Base-by-base conservation (phyloP, 2,797 vertebrate genomes). In the Balearica regulorum region DNA sequence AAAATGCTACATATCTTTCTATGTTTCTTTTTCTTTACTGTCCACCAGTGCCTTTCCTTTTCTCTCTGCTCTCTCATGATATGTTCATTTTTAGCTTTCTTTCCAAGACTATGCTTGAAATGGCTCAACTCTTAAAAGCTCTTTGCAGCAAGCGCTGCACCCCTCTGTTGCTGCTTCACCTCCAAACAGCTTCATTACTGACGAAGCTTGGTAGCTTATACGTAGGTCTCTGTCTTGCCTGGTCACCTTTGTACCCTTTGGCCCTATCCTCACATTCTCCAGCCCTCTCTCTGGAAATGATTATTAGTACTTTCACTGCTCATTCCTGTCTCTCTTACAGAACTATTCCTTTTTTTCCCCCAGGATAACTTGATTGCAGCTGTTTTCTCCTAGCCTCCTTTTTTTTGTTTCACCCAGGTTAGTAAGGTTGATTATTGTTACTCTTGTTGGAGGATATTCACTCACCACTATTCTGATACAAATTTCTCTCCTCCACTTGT, bases 321-420 rank as follows among this genome's bases (percentile, higher is more conserved):
- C 5, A 24, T 43, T 2, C 18, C 11, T 26, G 13, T 11, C 18
- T 75, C 39, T 60, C 21, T 70, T 66, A 64, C 9, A 68, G 21
- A 44, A 29, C 8, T 62, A 18, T 16, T 70, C 0, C 2, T 13
- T 20, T 16, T 4, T 5, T 3, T 2, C 4, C 9, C 2, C 5
- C 0, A 0, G 5, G 39, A 51, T 55, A 64, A 60, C 8, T 68
- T 64, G 2, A 49, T 80, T 37, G 29, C 10, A 35, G 78, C 17
- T 55, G 7, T 28, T 35, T 41, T 71, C 11, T 76, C 25, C 49
- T 54, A 31, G 6, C n/a, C 4, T 41, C 3, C 4, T 31, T 39
- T 12, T 49, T 28, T 61, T 48, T 21, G 1, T 53, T 64, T 41
- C 16, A 57, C 9, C 12, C 4, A 21, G 3, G 25, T 73, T 33